Percentiles rank a stretch among this genome's conserved stretches.
phyloP scores from a whole-genome alignment of 2,888 invertebrate genomes.

The Osedax frankpressi region DNA sequence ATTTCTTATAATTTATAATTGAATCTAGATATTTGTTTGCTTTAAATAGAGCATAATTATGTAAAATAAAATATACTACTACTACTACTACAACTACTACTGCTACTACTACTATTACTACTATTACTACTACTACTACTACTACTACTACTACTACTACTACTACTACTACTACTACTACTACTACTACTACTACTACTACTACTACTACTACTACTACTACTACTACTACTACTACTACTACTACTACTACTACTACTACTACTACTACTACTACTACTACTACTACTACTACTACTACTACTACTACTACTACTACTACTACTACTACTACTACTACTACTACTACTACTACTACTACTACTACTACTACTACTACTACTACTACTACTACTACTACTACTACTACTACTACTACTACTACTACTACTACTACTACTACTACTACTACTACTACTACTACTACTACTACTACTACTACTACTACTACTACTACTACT shows the following conservation, averaged over 20 bases:
- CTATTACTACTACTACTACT: not conserved
- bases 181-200: not conserved
- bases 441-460: not conserved
- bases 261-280: not conserved
- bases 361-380: not conserved
- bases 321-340: not conserved
- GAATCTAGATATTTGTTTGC: too few relatives aligned
- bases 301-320: not conserved
- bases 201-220: not conserved
- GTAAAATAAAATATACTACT: too few relatives aligned
- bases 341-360: not conserved
- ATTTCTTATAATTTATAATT: too few relatives aligned
- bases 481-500: not conserved
- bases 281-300: not conserved
- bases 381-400: not conserved
- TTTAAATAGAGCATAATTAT: too few relatives aligned
- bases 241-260: not conserved
- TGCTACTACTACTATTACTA: not conserved
- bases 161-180: not conserved
- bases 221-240: not conserved
- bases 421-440: not conserved
- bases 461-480: not conserved
- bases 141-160: not conserved
- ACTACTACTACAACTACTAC: not conserved
- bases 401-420: not conserved